Percentiles rank a stretch among this genome's conserved stretches.
Conservation (phyloP, 2,797 vertebrate genomes). For the Hemitrygon akajei region DNA sequence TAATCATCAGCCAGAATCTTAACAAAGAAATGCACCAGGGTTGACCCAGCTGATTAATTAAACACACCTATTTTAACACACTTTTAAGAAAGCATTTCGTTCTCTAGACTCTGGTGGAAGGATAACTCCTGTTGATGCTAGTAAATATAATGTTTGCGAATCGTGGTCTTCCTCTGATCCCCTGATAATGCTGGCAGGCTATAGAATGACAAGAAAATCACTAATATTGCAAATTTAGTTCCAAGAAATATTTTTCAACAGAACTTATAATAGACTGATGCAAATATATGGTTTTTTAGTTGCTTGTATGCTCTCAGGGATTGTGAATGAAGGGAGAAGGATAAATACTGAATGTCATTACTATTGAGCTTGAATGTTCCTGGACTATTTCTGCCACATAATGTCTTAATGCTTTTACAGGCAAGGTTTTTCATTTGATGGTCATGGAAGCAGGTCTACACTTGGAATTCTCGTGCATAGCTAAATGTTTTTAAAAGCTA, state of each 20-base stretch:
- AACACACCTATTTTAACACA: background rate
- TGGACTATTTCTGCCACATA: background rate
- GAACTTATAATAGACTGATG: background rate
- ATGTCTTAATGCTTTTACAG: background rate
- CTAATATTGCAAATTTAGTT: background rate
- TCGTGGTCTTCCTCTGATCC: background rate
- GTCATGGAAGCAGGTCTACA: background rate
- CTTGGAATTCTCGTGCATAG: too few species aligned
- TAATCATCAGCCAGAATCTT: too few species aligned
- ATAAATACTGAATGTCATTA: background rate
- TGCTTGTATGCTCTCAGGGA: background rate
- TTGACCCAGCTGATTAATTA: background rate
- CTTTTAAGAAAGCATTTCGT: background rate
- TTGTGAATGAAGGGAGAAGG: background rate
- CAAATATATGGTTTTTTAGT: background rate
- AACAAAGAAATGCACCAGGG: too few species aligned
- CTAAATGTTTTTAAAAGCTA: too few species aligned
- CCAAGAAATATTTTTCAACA: background rate
- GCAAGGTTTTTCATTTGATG: background rate
- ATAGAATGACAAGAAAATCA: background rate
- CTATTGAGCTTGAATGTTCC: background rate
- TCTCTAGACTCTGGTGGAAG: background rate
- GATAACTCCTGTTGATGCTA: background rate
- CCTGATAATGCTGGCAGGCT: background rate
- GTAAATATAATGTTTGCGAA: background rate